Conservation (phyloP, 2,888 invertebrate species). For the Temnothorax ravouxi region DNA sequence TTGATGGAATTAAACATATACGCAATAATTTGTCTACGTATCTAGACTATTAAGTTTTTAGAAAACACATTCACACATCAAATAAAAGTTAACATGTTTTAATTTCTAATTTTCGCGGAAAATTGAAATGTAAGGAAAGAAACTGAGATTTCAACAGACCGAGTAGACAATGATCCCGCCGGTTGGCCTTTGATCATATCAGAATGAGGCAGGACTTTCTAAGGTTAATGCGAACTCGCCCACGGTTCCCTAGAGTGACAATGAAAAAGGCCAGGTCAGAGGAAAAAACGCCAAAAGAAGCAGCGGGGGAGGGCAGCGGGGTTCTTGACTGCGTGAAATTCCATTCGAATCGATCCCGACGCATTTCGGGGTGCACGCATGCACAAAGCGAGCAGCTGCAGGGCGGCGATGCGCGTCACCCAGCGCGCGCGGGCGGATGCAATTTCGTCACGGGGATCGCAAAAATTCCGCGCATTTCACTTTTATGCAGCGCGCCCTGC, state of each 20-base stretch:
- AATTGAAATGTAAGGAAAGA: constrained; percentile 5
- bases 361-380: constrained; percentile 53
- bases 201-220: not conserved
- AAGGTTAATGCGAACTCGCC: constrained; percentile 31
- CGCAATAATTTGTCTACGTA: not conserved
- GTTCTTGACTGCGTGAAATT: constrained; percentile 62
- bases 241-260: constrained; percentile 19
- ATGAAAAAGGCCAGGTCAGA: constrained; percentile 22
- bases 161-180: not conserved
- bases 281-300: constrained; percentile 22
- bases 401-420: constrained; percentile 49
- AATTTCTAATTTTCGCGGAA: not conserved
- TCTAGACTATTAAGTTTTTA: not conserved
- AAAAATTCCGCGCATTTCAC: constrained; percentile 55
- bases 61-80: not conserved
- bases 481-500: constrained; percentile 15
- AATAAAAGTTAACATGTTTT: not conserved
- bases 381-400: constrained; percentile 52
- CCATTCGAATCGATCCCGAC: constrained; percentile 62
- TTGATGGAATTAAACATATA: not conserved
- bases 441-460: constrained; percentile 52
- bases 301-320: constrained; percentile 3
- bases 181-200: constrained; percentile 4
- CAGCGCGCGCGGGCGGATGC: constrained; percentile 43
- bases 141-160: constrained; percentile 5